phyloP scores from a whole-genome alignment of 2,888 invertebrate genomes.

The Tetheella fluctuosa region DNA sequence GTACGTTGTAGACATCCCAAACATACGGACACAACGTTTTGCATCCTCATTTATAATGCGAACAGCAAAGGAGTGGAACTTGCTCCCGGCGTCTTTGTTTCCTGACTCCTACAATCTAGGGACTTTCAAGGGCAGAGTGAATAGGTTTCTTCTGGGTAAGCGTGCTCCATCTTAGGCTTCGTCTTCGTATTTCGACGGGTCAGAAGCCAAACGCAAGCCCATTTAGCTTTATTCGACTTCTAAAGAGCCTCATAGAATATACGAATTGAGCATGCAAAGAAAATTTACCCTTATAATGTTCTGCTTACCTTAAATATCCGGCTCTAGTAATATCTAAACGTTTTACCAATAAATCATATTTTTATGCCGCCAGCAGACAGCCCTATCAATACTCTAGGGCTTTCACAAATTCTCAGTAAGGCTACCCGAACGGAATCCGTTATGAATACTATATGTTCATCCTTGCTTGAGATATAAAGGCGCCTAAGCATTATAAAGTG shows the following conservation, averaged over 20 bases:
- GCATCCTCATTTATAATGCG: too few relatives aligned
- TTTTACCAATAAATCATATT: constrained; percentile 1
- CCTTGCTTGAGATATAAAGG: neutral
- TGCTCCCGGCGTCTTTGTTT: too few relatives aligned
- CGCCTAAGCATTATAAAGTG: neutral
- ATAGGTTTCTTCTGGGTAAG: too few relatives aligned
- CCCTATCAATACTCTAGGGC: neutral
- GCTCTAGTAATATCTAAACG: neutral
- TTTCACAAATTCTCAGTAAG: constrained; percentile 6
- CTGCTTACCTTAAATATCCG: neutral
- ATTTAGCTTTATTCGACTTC: too few relatives aligned
- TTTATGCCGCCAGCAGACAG: neutral
- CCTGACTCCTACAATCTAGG: too few relatives aligned
- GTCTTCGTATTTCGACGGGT: too few relatives aligned
- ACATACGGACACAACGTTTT: too few relatives aligned
- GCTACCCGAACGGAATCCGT: neutral
- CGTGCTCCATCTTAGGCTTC: too few relatives aligned
- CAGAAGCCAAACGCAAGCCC: too few relatives aligned
- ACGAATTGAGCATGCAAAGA: neutral
- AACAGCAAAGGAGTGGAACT: too few relatives aligned
- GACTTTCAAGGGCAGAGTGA: too few relatives aligned
- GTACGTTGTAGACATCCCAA: too few relatives aligned
- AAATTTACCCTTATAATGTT: neutral
- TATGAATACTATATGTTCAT: constrained; percentile 2
- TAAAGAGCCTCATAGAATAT: neutral